Evolutionary conservation across 1,140 invertebrate genomes (phyloP), one percentile per base, ranked within the genome.

Genomic region (Magallana gigas): DNA sequence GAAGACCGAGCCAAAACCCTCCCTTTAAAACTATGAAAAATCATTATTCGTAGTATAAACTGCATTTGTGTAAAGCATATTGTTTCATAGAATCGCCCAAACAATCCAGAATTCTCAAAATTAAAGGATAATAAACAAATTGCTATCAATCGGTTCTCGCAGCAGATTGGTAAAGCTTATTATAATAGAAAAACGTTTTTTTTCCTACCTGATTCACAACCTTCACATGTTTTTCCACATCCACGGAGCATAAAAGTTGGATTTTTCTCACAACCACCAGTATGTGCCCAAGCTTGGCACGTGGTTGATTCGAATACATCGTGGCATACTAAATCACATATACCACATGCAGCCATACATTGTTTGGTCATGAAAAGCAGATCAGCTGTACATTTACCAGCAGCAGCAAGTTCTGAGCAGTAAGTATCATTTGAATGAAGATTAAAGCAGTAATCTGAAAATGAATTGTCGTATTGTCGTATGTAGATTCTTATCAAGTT

Each of bases 391-490:
- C 81, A 83, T 58, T 83, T 83, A n/a, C 81, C 81, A 16, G 48
- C 48, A n/a, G 81, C 81, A 57, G 57, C 81, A n/a, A 83, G 8
- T 56, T 83, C 81, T 8, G 48, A 57, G 18, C 81, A 83, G 12
- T 57, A 56, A 9, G 81, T 57, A 16, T 83, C 81, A 56, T 83
- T 83, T 7, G 81, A 56, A 16, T 83, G 81, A 9, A 83, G 14
- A 83, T 83, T 83, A 83, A 57, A 83, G 57, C 81, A 83, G 11
- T 83, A 83, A 2, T 83, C 81, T 83, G 81, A 57, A n/a, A 57
- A 83, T 23, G 57, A 12, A 23, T 23, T 23, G 23, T 23, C 23
- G 23, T 9, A 83, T 16, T 57, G 56, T n/a, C 5, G 6, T 18
- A 8, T 80, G 14, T 16, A 14, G 29, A 36, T 29, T 56, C 8